Conservation (phyloP, 2,797 vertebrate genomes). For the Enteromius unitaeniatus region DNA sequence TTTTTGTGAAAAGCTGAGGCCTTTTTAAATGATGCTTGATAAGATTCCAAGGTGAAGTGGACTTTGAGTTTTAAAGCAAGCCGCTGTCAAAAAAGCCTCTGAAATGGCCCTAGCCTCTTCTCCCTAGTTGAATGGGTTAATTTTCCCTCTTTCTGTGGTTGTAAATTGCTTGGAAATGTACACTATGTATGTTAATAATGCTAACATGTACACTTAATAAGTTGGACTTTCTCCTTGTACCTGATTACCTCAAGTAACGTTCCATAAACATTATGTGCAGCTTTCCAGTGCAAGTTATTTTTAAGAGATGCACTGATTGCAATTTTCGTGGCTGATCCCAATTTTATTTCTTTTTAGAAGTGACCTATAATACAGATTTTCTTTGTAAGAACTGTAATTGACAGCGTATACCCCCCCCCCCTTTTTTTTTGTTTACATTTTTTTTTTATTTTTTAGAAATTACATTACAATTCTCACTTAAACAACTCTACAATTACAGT, state of each 20-base stretch:
- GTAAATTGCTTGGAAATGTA: background rate
- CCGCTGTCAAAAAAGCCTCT: background rate
- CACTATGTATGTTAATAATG: background rate
- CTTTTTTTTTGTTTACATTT: too few species aligned
- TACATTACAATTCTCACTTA: background rate
- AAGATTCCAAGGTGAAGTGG: conserved; percentile 9
- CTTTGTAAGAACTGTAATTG: background rate
- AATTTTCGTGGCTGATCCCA: background rate
- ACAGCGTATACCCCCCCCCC: background rate
- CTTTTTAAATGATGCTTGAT: background rate
- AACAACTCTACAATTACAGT: background rate
- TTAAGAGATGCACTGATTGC: background rate
- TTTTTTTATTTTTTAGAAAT: too few species aligned
- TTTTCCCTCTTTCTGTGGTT: background rate
- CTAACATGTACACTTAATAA: background rate
- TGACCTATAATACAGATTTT: background rate
- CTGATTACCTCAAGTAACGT: background rate
- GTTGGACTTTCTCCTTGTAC: background rate
- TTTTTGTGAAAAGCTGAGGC: background rate
- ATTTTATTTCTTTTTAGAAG: background rate
- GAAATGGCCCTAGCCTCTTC: background rate
- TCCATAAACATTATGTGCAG: background rate
- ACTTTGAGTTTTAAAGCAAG: conserved; percentile 17
- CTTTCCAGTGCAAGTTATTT: background rate
- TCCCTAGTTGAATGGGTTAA: background rate